Percentiles rank a stretch among this genome's conserved stretches.
Conservation (phyloP, 53 echinoderm and acorn worm genomes). For the Holothuria scabra region DNA sequence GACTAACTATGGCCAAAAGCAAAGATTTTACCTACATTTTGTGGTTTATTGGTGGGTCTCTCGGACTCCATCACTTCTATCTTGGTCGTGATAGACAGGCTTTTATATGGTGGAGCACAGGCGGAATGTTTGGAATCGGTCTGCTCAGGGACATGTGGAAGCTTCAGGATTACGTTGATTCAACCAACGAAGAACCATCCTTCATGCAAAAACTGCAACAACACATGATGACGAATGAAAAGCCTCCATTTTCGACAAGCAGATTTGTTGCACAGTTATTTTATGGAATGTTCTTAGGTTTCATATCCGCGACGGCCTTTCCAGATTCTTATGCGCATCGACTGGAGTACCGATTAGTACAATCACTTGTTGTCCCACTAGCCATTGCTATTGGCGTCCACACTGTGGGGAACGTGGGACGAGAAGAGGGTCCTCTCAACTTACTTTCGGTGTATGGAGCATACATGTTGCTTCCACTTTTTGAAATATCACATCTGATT, state of each 20-base stretch:
- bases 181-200: conserved; percentile 66
- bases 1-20: conserved; percentile 48
- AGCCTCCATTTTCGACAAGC: conserved; percentile 67
- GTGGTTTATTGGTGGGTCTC: conserved; percentile 79
- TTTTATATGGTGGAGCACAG: conserved; percentile 93
- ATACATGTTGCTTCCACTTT: conserved; percentile 40
- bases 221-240: conserved; percentile 47
- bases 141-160: conserved; percentile 79
- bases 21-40: conserved; percentile 74
- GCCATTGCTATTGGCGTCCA: conserved; percentile 75
- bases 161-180: conserved; percentile 70
- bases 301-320: conserved; percentile 61
- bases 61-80: conserved; percentile 94
- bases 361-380: conserved; percentile 59
- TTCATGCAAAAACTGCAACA: conserved; percentile 63
- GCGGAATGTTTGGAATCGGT: conserved; percentile 82
- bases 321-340: conserved; percentile 67
- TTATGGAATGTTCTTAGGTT: conserved; percentile 82
- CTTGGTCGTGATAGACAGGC: conserved; percentile 92
- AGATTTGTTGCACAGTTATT: conserved; percentile 71
- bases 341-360: conserved; percentile 47
- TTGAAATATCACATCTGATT: conserved; percentile 53
- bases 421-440: conserved; percentile 70
- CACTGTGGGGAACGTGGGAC: conserved; percentile 81
- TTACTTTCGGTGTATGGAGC: conserved; percentile 61